phyloP scores from a whole-genome alignment of 2,888 invertebrate genomes.

The Nymphalis c-album region DNA sequence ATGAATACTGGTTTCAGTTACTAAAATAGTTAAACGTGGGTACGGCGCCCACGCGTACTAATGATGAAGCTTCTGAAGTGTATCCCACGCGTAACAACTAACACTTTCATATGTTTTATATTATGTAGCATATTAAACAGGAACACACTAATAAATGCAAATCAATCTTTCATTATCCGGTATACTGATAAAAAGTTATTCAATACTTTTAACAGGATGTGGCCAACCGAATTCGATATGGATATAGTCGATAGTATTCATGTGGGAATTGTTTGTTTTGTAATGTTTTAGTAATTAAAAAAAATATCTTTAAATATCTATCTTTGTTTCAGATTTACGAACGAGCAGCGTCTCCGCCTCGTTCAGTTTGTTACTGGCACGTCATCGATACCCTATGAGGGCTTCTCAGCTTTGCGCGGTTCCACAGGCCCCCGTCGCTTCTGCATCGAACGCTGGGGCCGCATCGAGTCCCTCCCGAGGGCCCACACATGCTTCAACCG shows the following conservation, averaged over 20 bases:
- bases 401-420: slow-evolving; percentile 96
- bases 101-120: background rate
- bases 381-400: slow-evolving; percentile 98
- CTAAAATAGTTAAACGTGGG: slow-evolving; percentile 1
- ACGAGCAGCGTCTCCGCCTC: slow-evolving; percentile 95
- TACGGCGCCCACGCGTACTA: background rate
- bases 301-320: background rate
- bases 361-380: slow-evolving; percentile 99
- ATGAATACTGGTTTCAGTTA: background rate
- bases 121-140: too few species aligned
- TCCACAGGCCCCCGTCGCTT: slow-evolving; percentile 97
- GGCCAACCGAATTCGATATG: background rate
- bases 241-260: background rate
- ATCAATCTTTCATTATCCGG: too few species aligned
- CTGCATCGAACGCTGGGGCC: slow-evolving; percentile 98
- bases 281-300: background rate
- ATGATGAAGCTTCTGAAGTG: background rate
- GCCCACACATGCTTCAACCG: slow-evolving; percentile 99
- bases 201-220: slow-evolving; percentile 1
- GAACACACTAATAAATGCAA: too few species aligned
- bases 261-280: too few species aligned
- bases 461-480: slow-evolving; percentile 94
- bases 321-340: slow-evolving; percentile 86
- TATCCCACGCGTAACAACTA: background rate
- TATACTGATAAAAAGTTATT: background rate